phyloP scores from a whole-genome alignment of 64 coral and sea anemone genomes.

The Stichodactyla mertensii region DNA sequence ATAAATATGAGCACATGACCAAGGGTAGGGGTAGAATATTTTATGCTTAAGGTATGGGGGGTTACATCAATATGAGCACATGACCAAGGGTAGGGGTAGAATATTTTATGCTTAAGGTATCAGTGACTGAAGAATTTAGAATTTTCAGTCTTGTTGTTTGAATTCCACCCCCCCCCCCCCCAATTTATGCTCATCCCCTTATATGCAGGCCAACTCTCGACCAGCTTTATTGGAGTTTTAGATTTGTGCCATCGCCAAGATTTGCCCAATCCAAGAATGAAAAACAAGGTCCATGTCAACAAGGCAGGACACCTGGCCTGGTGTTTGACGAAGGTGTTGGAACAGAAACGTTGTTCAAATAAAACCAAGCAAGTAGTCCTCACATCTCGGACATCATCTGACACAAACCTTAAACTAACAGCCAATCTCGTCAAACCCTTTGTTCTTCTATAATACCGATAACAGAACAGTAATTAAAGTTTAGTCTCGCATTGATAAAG shows the following conservation, averaged over 20 bases:
- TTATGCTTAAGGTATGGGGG: too few relatives aligned
- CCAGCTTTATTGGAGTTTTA: conserved; percentile 7
- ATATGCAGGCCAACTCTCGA: background rate
- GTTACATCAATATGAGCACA: too few relatives aligned
- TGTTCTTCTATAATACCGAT: conserved; percentile 50
- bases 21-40: too few relatives aligned
- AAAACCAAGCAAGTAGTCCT: background rate
- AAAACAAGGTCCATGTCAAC: background rate
- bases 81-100: too few relatives aligned
- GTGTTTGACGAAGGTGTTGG: background rate
- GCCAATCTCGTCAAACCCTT: conserved; percentile 16
- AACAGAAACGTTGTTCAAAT: conserved; percentile 15
- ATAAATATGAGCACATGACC: too few relatives aligned
- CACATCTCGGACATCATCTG: background rate
- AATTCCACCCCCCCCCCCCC: background rate
- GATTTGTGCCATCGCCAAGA: background rate
- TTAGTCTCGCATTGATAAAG: conserved; percentile 7
- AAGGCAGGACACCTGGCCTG: background rate
- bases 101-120: too few relatives aligned
- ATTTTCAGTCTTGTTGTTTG: too few relatives aligned
- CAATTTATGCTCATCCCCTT: background rate
- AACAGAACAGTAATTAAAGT: conserved; percentile 31
- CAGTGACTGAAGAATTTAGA: too few relatives aligned
- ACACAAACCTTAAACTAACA: conserved; percentile 4
- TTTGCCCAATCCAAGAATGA: background rate